Evolutionary conservation across 2,797 vertebrate genomes (phyloP).

Genomic region (Tokudaia muenninki): DNA sequence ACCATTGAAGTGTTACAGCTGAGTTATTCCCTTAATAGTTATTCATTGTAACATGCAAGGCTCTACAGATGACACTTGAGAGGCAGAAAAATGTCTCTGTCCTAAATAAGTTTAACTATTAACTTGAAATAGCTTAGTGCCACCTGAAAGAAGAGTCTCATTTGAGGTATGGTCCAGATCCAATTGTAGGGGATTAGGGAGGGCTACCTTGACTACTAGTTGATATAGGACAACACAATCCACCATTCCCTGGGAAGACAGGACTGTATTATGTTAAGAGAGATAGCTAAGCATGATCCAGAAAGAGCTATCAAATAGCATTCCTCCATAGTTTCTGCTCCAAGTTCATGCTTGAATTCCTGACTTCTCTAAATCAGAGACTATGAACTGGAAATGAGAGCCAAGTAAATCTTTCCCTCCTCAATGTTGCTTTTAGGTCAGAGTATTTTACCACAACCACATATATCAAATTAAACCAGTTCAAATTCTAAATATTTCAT

Average conservation of each 20-base stretch:
- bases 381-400: not conserved
- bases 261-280: not conserved
- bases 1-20: not conserved
- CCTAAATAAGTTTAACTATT: not conserved
- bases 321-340: not conserved
- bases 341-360: not conserved
- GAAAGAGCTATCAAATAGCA: not conserved
- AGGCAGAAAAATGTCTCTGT: not conserved
- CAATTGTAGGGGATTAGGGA: not conserved
- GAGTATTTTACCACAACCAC: not conserved
- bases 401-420: not conserved
- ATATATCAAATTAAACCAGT: not conserved
- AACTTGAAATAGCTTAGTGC: not conserved
- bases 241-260: not conserved
- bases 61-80: not conserved
- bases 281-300: not conserved
- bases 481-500: slow-evolving; percentile 14
- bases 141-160: not conserved
- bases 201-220: not conserved
- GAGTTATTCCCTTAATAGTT: not conserved
- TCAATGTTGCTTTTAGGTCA: not conserved
- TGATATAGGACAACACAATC: too few relatives aligned
- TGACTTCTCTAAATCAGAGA: not conserved
- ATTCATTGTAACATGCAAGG: not conserved
- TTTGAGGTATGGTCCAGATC: not conserved